Evolutionary conservation across 2,797 vertebrate species (phyloP).

Genomic region (Mormyrus hasselquistii): DNA sequence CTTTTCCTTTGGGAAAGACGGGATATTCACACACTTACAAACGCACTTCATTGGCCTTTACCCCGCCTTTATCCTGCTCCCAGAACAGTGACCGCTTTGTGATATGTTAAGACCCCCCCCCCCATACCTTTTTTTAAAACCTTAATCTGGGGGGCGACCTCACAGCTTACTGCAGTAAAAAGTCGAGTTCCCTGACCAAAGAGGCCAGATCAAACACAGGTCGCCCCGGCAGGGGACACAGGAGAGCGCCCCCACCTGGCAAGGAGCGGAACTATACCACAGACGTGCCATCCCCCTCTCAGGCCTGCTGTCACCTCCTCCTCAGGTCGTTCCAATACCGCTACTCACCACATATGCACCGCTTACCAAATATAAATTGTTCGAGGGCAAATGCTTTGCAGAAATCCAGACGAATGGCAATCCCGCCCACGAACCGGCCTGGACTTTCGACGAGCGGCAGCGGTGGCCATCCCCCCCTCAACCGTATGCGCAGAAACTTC

Average conservation of each 20-base stretch:
- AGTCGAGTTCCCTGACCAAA: background rate
- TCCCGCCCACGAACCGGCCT: background rate
- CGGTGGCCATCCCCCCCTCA: background rate
- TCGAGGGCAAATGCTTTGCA: background rate
- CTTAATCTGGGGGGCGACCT: background rate
- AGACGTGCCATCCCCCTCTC: background rate
- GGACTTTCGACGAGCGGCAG: background rate
- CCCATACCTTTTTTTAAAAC: background rate
- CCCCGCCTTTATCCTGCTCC: background rate
- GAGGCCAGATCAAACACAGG: background rate
- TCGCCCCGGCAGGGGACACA: background rate
- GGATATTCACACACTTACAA: background rate
- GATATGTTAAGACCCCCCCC: background rate
- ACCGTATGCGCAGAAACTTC: background rate
- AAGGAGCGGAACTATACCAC: background rate
- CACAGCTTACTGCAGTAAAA: background rate
- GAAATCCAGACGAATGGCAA: background rate
- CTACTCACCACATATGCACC: background rate
- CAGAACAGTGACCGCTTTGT: slow-evolving; percentile 3
- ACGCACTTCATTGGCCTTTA: background rate
- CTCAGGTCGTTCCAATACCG: background rate
- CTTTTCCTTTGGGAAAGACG: background rate
- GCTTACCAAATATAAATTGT: background rate
- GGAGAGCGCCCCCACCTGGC: background rate
- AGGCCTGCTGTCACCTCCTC: background rate